Conservation (phyloP, 2,113 vertebrate genomes). For the Macroglossus sobrinus region DNA sequence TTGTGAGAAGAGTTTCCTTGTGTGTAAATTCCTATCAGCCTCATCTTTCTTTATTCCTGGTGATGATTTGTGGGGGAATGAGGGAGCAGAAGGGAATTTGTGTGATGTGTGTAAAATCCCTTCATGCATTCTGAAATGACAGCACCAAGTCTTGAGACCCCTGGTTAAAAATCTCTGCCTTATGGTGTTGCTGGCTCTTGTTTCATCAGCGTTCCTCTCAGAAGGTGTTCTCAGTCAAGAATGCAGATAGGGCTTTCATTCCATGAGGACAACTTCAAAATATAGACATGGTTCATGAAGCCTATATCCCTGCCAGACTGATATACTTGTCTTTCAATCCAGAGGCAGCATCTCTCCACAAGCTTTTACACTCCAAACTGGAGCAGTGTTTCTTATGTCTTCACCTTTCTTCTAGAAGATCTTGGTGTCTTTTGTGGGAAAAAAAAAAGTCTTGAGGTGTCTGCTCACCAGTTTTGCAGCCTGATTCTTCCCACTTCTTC, state of each 20-base stretch:
- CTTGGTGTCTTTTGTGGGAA: not conserved
- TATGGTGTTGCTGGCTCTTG: not conserved
- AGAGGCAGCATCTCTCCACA: not conserved
- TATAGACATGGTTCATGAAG: not conserved
- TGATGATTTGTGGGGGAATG: not conserved
- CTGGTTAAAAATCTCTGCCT: not conserved
- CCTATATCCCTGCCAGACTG: not conserved
- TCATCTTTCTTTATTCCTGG: not conserved
- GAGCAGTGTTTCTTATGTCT: not conserved
- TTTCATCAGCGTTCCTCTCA: not conserved
- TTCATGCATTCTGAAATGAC: not conserved
- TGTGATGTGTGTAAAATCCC: not conserved
- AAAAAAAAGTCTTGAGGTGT: not conserved
- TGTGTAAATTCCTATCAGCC: not conserved
- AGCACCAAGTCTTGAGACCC: not conserved
- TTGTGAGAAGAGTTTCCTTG: not conserved
- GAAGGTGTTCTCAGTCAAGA: not conserved
- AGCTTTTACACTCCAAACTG: not conserved
- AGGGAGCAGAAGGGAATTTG: not conserved
- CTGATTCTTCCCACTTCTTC: not conserved
- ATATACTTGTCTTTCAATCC: not conserved
- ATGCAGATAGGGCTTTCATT: not conserved
- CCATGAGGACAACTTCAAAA: not conserved
- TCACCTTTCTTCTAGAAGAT: not conserved
- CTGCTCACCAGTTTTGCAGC: not conserved